Evolutionary conservation across 2,113 vertebrate species (phyloP).

Genomic region (rat (Rattus norvegicus)): GRCr8 NC_086032.1:101444501-101445000

Average conservation of each 20-base stretch:
- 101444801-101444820: slow-evolving; percentile 81
- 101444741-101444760: slow-evolving; percentile 77
- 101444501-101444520: slow-evolving; percentile 36
- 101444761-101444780: slow-evolving; percentile 83
- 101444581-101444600: slow-evolving; percentile 70
- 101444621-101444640: slow-evolving; percentile 74
- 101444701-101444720: slow-evolving; percentile 75
- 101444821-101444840: slow-evolving; percentile 82
- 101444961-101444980: slow-evolving; percentile 79
- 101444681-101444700: slow-evolving; percentile 74
- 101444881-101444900: slow-evolving; percentile 77
- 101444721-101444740: slow-evolving; percentile 80
- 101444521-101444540: slow-evolving; percentile 48
- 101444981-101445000: slow-evolving; percentile 86
- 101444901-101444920: slow-evolving; percentile 84
- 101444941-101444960: slow-evolving; percentile 80
- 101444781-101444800: slow-evolving; percentile 85
- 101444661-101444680: slow-evolving; percentile 71
- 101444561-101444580: slow-evolving; percentile 76
- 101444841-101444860: slow-evolving; percentile 84
- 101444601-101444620: slow-evolving; percentile 72
- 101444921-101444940: slow-evolving; percentile 86
- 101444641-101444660: slow-evolving; percentile 73
- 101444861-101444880: slow-evolving; percentile 83
- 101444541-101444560: slow-evolving; percentile 74